A percentile compares a stretch with the other conserved stretches of the same genome.
phyloP scores from a whole-genome alignment of 2,113 vertebrate genomes.

The Sula dactylatra region DNA sequence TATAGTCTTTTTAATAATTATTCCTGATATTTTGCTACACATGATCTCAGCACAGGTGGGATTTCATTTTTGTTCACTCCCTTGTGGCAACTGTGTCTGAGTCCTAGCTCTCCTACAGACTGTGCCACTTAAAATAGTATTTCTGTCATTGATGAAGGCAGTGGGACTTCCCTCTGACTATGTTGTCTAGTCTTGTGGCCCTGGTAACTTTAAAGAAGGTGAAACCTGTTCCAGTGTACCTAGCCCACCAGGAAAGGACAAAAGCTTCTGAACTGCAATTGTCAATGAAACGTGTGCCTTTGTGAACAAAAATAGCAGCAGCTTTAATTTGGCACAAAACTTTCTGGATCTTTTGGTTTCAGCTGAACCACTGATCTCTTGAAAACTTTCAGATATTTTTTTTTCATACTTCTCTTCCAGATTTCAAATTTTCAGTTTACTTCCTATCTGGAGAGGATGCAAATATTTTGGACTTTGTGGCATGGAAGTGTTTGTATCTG shows the following conservation, averaged over 20 bases:
- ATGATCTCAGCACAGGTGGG: neutral
- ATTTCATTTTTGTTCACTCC: neutral
- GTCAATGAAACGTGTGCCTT: neutral
- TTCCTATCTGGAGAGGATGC: neutral
- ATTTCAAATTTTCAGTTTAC: neutral
- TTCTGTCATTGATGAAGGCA: neutral
- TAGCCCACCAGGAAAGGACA: neutral
- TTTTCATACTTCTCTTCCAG: neutral
- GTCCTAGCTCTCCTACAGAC: neutral
- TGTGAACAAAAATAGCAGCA: neutral
- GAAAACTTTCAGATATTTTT: neutral
- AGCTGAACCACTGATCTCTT: neutral
- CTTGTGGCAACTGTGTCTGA: neutral
- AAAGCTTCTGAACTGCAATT: neutral
- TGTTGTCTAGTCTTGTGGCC: neutral
- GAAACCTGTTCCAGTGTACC: fast-evolving
- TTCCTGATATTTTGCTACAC: neutral
- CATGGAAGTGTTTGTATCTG: neutral
- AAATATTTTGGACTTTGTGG: neutral
- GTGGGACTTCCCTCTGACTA: neutral
- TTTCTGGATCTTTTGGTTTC: neutral
- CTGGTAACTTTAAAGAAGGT: neutral
- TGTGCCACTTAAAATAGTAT: neutral
- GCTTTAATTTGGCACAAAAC: neutral
- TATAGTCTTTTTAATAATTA: neutral